Evolutionary conservation across 2,797 vertebrate genomes (phyloP).

Genomic region (Sebastolobus altivelis): DNA sequence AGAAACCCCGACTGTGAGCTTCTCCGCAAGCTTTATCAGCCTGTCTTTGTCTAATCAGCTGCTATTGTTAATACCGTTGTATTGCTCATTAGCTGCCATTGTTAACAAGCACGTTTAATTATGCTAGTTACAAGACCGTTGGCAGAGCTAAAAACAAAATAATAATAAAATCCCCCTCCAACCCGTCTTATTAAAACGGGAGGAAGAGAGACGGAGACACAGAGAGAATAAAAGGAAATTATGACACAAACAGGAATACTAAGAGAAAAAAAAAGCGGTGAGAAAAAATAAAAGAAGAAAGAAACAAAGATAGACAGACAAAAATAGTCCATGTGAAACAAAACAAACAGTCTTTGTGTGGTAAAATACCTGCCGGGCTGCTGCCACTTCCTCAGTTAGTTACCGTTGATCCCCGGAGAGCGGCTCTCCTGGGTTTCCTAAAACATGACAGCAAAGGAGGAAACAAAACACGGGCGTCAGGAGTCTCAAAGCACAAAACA

Average conservation of each 20-base stretch:
- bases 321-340: slow-evolving; percentile 58
- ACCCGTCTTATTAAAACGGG: slow-evolving; percentile 52
- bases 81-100: slow-evolving; percentile 95
- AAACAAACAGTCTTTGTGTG: slow-evolving; percentile 77
- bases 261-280: slow-evolving; percentile 37
- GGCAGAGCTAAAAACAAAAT: slow-evolving; percentile 85
- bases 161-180: slow-evolving; percentile 66
- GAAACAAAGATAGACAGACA: slow-evolving; percentile 45
- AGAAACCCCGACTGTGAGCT: slow-evolving; percentile 40
- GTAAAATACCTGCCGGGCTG: slow-evolving; percentile 79
- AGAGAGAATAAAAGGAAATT: slow-evolving; percentile 39
- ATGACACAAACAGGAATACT: slow-evolving; percentile 45
- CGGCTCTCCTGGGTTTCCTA: slow-evolving; percentile 59
- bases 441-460: slow-evolving; percentile 62
- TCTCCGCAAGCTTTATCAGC: slow-evolving; percentile 59
- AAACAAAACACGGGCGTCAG: slow-evolving; percentile 60
- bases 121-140: slow-evolving; percentile 90
- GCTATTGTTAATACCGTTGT: slow-evolving; percentile 92
- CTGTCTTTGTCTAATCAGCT: slow-evolving; percentile 86
- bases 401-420: slow-evolving; percentile 62
- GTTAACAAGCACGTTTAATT: slow-evolving; percentile 95
- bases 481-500: slow-evolving; percentile 67
- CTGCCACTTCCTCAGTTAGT: slow-evolving; percentile 48
- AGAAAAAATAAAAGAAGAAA: slow-evolving; percentile 17
- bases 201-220: slow-evolving; percentile 18